Evolutionary conservation across 2,888 invertebrate genomes (phyloP).

Genomic region (Lampropteryx suffumata): DNA sequence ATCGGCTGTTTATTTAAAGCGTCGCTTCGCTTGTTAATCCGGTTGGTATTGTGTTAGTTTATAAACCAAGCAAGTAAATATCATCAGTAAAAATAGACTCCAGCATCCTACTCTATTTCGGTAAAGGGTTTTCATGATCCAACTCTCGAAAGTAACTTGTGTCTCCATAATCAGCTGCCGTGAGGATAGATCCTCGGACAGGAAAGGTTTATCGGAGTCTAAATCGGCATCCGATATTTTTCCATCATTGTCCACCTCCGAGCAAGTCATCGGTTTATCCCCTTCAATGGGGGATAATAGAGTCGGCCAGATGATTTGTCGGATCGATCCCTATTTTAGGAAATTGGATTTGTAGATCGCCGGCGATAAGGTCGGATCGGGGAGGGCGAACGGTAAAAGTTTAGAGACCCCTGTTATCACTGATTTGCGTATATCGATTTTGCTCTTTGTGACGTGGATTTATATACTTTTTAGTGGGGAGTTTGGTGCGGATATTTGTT

Average conservation of each 20-base stretch:
- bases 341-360: slow-evolving; percentile 84
- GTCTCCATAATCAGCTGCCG: slow-evolving; percentile 11
- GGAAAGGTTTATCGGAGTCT: slow-evolving; percentile 25
- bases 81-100: not conserved
- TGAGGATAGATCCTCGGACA: slow-evolving; percentile 18
- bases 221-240: slow-evolving; percentile 30
- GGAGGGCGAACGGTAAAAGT: slow-evolving; percentile 63
- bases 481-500: slow-evolving; percentile 16
- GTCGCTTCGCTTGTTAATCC: not conserved
- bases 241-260: slow-evolving; percentile 40
- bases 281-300: slow-evolving; percentile 45
- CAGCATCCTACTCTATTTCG: not conserved
- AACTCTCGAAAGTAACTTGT: not conserved
- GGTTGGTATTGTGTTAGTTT: not conserved
- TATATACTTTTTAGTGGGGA: slow-evolving; percentile 45
- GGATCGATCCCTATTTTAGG: slow-evolving; percentile 83
- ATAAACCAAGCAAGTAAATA: not conserved
- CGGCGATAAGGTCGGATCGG: slow-evolving; percentile 63
- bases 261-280: slow-evolving; percentile 52
- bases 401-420: slow-evolving; percentile 71
- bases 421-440: slow-evolving; percentile 80
- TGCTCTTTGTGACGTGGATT: slow-evolving; percentile 53
- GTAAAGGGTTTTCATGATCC: not conserved
- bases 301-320: slow-evolving; percentile 77
- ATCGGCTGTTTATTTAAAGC: slow-evolving; percentile 13